Percentiles rank a stretch among this genome's conserved stretches.
phyloP scores from a whole-genome alignment of 2,113 vertebrate genomes.

The Mohoua ochrocephala region DNA sequence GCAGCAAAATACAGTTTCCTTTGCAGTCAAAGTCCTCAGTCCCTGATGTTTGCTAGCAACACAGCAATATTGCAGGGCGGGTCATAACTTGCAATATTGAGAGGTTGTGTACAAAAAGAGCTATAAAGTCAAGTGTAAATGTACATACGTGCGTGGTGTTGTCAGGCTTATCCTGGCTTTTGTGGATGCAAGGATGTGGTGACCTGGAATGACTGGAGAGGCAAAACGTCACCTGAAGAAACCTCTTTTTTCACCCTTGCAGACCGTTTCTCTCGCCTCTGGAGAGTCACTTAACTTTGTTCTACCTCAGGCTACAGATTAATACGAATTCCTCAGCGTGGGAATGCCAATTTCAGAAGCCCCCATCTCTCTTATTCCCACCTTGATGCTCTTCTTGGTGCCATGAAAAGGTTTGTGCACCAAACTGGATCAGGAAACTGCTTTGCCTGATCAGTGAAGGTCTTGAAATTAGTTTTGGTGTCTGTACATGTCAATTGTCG shows the following conservation, averaged over 20 bases:
- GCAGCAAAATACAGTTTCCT: not conserved
- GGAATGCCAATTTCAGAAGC: not conserved
- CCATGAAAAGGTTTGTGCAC: not conserved
- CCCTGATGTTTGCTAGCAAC: not conserved
- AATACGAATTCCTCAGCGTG: not conserved
- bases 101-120: not conserved
- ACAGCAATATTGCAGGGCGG: not conserved
- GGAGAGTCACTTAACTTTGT: not conserved
- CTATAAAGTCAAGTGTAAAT: not conserved
- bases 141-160: not conserved
- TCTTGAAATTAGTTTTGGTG: not conserved
- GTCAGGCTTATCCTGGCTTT: not conserved
- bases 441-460: not conserved
- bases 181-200: not conserved
- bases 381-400: not conserved
- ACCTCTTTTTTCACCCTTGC: not conserved
- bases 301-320: not conserved
- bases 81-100: not conserved
- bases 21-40: not conserved
- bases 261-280: not conserved
- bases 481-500: not conserved
- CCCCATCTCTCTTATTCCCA: not conserved
- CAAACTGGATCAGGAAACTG: not conserved
- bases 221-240: not conserved
- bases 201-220: not conserved